Base-by-base conservation (phyloP, 2,888 invertebrate genomes). In the Melangyna quadrimaculata region DNA sequence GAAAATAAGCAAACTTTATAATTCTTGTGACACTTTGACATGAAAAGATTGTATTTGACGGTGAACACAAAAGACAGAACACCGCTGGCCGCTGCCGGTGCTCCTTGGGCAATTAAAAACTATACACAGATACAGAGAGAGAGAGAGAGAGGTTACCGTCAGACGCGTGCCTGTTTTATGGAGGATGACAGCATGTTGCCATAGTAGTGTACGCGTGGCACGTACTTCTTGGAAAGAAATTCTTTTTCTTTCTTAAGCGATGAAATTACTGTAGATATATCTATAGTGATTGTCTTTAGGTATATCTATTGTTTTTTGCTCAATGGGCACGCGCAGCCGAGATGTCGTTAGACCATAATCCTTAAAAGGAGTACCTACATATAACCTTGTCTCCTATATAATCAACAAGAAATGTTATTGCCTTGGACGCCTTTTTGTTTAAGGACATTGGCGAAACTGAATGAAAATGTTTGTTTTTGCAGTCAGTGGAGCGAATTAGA, bases 111-210 rank as follows among this genome's bases (percentile, higher is more conserved):
- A 80, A 86, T 86, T 86, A 86, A 63, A 67, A 75, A 57, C 67
- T 84, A 72, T 59, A 59, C 35, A 32, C 35, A 59, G n/a, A n/a
- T n/a, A n/a, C n/a, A n/a, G n/a, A n/a, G n/a, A n/a, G n/a, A n/a
- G n/a, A n/a, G n/a, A n/a, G n/a, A n/a, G 43, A 73, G 59, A 83
- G 73, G 73, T 83, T 82, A 78, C 79, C 65, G 63, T 57, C 53
- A 45, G 75, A 57, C 84, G 84, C 84, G 84, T 86, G 84, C 75
- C 84, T 69, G 32, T 57, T 79, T 84, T 82, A 84, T 84, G 79
- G 79, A 78, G 22, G 51, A 37, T 65, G 63, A 65, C 53, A 29
- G 24, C 72, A 65, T 57, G 84, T 67, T 63, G 70, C 40, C 75
- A 43, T 6, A 2, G 8, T 10, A 29, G 57, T 73, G 57, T 69